A percentile compares a stretch with the other conserved stretches of the same genome.
Conservation (phyloP, 64 coral and sea anemone species). For the Montipora capricornis region DNA sequence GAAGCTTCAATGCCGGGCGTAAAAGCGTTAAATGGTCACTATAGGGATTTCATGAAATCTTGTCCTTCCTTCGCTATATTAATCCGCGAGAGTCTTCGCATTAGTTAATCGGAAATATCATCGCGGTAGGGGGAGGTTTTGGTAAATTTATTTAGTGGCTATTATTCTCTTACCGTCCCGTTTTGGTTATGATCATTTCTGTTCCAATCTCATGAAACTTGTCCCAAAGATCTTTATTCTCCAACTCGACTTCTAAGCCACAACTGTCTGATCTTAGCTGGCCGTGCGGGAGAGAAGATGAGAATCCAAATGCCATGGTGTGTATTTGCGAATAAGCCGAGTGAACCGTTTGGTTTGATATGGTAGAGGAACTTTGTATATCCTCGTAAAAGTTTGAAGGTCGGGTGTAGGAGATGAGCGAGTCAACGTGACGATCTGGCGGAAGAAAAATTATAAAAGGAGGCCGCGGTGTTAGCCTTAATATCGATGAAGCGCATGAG, state of each 20-base stretch:
- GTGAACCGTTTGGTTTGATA: constrained; percentile 65
- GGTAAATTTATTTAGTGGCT: background rate
- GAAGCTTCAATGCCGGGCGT: background rate
- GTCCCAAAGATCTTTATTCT: constrained; percentile 94
- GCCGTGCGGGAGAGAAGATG: constrained; percentile 76
- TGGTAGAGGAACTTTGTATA: constrained; percentile 24
- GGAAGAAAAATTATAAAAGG: background rate
- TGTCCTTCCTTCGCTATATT: background rate
- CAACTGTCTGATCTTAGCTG: constrained; percentile 63
- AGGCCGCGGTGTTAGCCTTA: background rate
- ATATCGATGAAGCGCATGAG: background rate
- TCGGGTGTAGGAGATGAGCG: constrained; percentile 43
- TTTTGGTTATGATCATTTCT: constrained; percentile 97
- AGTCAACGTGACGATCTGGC: constrained; percentile 65
- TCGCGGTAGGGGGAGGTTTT: background rate
- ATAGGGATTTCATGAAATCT: background rate
- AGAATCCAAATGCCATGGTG: constrained; percentile 75
- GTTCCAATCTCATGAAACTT: constrained; percentile 95
- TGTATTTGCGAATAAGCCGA: constrained; percentile 72
- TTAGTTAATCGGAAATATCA: constrained; percentile 34
- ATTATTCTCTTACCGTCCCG: constrained; percentile 81
- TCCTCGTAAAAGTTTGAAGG: constrained; percentile 48
- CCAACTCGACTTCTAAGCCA: constrained; percentile 75
- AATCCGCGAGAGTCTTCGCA: constrained; percentile 34
- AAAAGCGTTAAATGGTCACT: background rate